phyloP scores from a whole-genome alignment of 92 coral and sea anemone species.

The Phenganax stokvisi region DNA sequence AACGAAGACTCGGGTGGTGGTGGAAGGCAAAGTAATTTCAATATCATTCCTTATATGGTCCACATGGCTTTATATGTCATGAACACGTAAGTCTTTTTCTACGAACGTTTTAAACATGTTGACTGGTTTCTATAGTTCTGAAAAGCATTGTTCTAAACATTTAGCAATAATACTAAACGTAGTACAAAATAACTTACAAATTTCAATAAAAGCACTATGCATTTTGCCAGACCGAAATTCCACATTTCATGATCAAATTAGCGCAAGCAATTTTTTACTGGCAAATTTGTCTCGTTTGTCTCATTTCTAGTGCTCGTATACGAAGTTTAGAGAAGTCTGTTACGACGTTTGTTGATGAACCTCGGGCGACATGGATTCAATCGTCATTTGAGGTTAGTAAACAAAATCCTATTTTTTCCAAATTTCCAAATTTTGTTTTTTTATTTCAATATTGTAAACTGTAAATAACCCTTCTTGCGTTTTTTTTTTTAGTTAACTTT shows the following conservation, averaged over 20 bases:
- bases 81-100: conserved; percentile 65
- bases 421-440: no score
- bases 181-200: no score
- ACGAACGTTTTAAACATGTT: no score
- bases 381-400: conserved; percentile 72
- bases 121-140: no score
- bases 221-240: no score
- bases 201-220: no score
- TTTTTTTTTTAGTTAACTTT: neutral
- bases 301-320: conserved; percentile 71
- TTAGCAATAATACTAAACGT: no score
- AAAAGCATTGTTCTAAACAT: no score
- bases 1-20: conserved; percentile 99
- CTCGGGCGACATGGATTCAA: conserved; percentile 75
- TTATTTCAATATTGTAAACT: no score
- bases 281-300: neutral
- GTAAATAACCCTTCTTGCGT: no score
- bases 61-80: conserved; percentile 94
- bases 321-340: conserved; percentile 84
- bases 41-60: conserved; percentile 82
- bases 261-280: no score
- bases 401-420: neutral
- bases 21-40: conserved; percentile 92
- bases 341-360: conserved; percentile 71
- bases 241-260: no score